Base-by-base conservation (phyloP, 2,113 vertebrate species). In the Colaptes auratus region DNA sequence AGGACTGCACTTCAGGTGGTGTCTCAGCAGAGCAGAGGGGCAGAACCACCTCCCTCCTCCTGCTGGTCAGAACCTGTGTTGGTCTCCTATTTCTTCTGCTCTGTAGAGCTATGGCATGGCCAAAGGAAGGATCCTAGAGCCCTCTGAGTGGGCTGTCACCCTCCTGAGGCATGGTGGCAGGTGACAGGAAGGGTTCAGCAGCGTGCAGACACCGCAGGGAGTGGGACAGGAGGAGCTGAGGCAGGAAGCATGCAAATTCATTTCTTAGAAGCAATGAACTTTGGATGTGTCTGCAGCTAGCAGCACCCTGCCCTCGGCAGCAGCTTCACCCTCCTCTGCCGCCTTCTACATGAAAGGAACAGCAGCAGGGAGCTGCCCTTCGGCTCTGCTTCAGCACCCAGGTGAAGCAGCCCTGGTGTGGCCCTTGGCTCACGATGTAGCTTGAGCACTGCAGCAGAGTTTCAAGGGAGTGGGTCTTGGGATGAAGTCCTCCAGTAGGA, bases 281-380 rank as follows among this genome's bases (percentile, higher is more conserved):
- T 73, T 23, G 5, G 18, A 21, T 39, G 52, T 73, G 85, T 76
- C 75, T 83, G 79, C 82, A 35, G 64, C 9, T 25, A 72, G 87
- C 81, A 48, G 89, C 59, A 2, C 53, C 15, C 42, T 81, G 86
- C 67, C 86, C 89, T 84, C 56, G 84, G 87, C 8, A 9, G 64
- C 85, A 66, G 69, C 48, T 86, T 71, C 52, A 93, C 86, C 75
- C 91, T 55, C 35, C 77, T 78, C 9, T 2, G 2, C 78, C 95
- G 91, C 91, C 74, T 64, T 48, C 59, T 65, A 2, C 42, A 28
- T 21, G 79, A 13, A 82, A 66, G 53, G 79, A 74, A 52, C 21
- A 85, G 90, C 75, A 76, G 66, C 2, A 7, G 58, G 82, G 46
- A 77, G 88, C 76, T 93, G 96, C 92, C 92, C 85, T 60, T 75